These are phyloP conservation scores for Mizuhopecten yessoensis DNA, from an alignment of 1,140 invertebrate species.

Conservation along the genomic window DNA sequence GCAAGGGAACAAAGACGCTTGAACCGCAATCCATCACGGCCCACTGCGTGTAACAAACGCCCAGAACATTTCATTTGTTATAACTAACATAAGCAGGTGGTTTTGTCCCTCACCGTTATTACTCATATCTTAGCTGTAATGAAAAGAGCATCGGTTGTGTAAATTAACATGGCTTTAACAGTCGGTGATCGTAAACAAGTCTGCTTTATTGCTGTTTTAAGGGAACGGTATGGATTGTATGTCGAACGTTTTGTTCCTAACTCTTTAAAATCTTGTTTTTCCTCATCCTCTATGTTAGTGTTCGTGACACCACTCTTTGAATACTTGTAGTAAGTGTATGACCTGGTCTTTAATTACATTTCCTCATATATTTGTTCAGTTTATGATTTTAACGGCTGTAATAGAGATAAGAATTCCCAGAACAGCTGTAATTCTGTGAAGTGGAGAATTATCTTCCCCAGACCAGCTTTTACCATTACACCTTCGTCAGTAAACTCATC, in stretches of 20 bases:
- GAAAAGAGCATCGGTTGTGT: not conserved
- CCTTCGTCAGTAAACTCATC: not conserved
- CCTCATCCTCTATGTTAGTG: not conserved
- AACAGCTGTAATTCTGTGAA: too few relatives aligned
- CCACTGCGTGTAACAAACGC: slow-evolving; percentile 17
- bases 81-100: not conserved
- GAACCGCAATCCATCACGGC: not conserved
- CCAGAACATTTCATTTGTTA: slow-evolving; percentile 28
- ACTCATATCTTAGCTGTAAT: not conserved
- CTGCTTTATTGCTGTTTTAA: not conserved
- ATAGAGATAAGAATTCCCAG: not conserved
- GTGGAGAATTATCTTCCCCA: not conserved
- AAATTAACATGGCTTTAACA: not conserved
- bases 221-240: not conserved
- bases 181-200: not conserved
- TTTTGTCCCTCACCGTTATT: not conserved
- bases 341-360: not conserved
- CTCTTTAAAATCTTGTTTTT: not conserved
- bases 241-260: not conserved
- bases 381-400: not conserved
- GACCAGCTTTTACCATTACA: not conserved
- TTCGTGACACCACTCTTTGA: not conserved
- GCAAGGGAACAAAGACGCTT: not conserved
- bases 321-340: not conserved
- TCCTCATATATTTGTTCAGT: not conserved